Conservation (phyloP, 2,888 invertebrate genomes). For the Macrosiphum euphorbiae region DNA sequence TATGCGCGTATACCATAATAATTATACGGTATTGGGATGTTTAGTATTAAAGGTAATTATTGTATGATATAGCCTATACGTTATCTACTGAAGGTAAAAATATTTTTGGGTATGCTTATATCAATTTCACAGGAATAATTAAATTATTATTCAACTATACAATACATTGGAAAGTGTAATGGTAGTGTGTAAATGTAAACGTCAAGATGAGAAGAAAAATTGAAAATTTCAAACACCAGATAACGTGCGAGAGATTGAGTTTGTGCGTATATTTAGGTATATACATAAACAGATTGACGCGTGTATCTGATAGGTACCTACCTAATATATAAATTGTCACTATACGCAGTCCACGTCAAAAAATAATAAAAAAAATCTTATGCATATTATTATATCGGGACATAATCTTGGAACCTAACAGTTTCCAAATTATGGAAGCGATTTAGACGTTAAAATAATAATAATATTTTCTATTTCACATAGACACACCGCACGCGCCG, state of each 20-base stretch:
- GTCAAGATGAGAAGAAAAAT: neutral
- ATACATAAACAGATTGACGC: neutral
- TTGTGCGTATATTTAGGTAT: neutral
- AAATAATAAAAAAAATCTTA: neutral
- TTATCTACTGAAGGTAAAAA: neutral
- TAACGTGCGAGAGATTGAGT: neutral
- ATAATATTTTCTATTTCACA: conserved; percentile 27
- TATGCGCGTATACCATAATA: neutral
- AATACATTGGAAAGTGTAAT: neutral
- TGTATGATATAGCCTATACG: neutral
- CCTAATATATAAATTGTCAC: neutral
- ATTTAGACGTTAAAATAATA: neutral
- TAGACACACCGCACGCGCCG: neutral
- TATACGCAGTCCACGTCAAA: neutral
- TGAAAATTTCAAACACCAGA: neutral
- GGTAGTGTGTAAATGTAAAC: neutral
- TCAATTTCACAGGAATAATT: neutral
- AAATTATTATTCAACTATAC: neutral
- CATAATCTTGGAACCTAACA: too few relatives aligned
- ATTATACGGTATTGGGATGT: neutral
- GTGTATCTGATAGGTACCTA: neutral
- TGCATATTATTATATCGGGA: conserved; percentile 3
- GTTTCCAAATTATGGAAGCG: neutral
- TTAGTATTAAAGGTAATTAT: neutral
- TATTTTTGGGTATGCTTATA: neutral